A percentile compares a stretch with the other conserved stretches of the same genome.
Conservation (phyloP, 30 jellyfish, hydroid and myxozoan genomes). For the Turritopsis rubra region DNA sequence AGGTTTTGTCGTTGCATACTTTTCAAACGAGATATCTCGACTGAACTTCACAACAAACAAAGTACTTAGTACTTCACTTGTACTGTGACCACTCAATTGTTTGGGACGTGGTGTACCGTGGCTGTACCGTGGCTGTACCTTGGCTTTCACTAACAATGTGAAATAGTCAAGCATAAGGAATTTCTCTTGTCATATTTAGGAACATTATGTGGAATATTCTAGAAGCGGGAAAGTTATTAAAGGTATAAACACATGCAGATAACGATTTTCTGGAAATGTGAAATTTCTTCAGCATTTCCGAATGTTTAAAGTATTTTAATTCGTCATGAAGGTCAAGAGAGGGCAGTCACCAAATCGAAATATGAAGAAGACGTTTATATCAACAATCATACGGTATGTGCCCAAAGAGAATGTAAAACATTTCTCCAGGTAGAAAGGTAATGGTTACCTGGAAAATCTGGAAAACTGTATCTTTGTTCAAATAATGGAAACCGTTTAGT, state of each 20-base stretch:
- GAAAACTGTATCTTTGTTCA: background rate
- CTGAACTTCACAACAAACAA: no score
- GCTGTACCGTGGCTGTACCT: no score
- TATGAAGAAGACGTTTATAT: constrained; percentile 93
- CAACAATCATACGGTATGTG: constrained; percentile 95
- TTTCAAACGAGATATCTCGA: no score
- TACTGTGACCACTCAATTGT: no score
- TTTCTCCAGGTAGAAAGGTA: background rate
- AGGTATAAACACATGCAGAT: constrained; percentile 45
- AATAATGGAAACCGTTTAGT: no score
- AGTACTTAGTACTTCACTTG: no score
- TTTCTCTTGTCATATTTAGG: constrained; percentile 35
- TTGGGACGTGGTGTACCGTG: no score
- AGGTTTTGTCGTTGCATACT: no score
- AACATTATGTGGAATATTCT: constrained; percentile 99
- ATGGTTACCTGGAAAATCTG: no score
- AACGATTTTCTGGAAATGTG: background rate
- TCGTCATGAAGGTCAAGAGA: constrained; percentile 83
- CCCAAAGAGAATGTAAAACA: no score
- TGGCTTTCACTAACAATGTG: background rate
- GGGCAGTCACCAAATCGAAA: constrained; percentile 83
- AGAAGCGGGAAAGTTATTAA: constrained; percentile 93
- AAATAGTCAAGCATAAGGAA: background rate
- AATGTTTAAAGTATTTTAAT: background rate
- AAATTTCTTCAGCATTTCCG: background rate